A percentile compares a stretch with the other conserved stretches of the same genome.
phyloP scores from a whole-genome alignment of 1,140 invertebrate genomes.

The Rhizoglyphus robini region DNA sequence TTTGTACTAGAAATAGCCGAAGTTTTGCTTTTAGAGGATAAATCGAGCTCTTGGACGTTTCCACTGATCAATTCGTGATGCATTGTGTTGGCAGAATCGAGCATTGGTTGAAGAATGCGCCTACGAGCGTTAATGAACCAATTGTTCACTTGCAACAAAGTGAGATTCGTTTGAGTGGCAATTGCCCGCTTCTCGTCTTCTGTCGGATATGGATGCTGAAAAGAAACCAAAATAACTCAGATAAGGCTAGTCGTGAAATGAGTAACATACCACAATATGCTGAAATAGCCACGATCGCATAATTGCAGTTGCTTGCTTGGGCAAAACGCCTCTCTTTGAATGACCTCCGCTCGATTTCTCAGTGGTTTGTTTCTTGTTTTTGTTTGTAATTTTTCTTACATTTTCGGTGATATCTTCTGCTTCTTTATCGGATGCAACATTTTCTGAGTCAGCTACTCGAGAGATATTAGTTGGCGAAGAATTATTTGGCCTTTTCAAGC shows the following conservation, averaged over 20 bases:
- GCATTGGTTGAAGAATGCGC: conserved; percentile 77
- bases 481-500: neutral
- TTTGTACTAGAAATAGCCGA: too few species aligned
- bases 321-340: conserved; percentile 92
- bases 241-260: neutral
- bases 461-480: neutral
- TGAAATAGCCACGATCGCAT: conserved; percentile 99
- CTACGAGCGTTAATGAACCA: conserved; percentile 60
- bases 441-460: neutral
- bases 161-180: conserved; percentile 97
- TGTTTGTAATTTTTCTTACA: neutral
- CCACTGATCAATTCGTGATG: neutral
- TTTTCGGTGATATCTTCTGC: neutral
- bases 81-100: conserved; percentile 40
- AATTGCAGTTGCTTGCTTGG: conserved; percentile 98
- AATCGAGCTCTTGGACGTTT: neutral
- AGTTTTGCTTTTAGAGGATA: too few species aligned
- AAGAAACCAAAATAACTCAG: neutral
- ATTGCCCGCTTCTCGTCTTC: conserved; percentile 99
- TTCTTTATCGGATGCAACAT: neutral
- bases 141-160: conserved; percentile 88
- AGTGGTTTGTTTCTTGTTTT: neutral
- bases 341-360: too few species aligned
- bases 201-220: conserved; percentile 89
- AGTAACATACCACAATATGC: conserved; percentile 73